Evolutionary conservation across 2,888 invertebrate genomes (phyloP).

Genomic region (Apotomis betuletana): DNA sequence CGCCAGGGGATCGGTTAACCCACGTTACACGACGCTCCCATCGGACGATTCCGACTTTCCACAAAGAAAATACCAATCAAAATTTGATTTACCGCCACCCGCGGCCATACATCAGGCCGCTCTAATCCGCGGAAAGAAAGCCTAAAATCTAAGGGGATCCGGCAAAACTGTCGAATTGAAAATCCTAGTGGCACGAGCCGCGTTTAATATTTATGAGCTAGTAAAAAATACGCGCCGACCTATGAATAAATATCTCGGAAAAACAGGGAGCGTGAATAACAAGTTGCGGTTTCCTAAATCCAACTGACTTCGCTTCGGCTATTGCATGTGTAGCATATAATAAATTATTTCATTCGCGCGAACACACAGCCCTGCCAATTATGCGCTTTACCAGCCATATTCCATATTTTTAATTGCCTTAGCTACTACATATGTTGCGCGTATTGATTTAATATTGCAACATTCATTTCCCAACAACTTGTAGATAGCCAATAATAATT

Average conservation of each 20-base stretch:
- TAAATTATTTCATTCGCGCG: constrained; percentile 7
- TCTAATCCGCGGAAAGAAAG: constrained; percentile 78
- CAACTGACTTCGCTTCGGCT: constrained; percentile 7
- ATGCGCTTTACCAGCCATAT: constrained; percentile 10
- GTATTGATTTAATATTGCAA: constrained; percentile 23
- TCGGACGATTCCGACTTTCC: constrained; percentile 75
- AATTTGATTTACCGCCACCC: constrained; percentile 84
- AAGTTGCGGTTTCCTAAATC: constrained; percentile 26
- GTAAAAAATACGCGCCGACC: constrained; percentile 69
- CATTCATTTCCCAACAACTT: constrained; percentile 31
- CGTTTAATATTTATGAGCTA: constrained; percentile 78
- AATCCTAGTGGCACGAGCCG: constrained; percentile 70
- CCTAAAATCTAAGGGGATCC: constrained; percentile 79
- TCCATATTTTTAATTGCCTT: constrained; percentile 30
- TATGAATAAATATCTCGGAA: constrained; percentile 68
- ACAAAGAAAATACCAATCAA: constrained; percentile 84
- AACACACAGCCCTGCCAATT: constrained; percentile 1
- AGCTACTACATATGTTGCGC: constrained; percentile 2
- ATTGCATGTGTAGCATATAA: constrained; percentile 1
- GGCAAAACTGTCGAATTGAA: constrained; percentile 75
- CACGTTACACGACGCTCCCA: constrained; percentile 73
- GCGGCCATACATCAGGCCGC: constrained; percentile 79
- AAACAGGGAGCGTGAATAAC: constrained; percentile 47
- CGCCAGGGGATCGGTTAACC: constrained; percentile 80
- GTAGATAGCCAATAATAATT: constrained; percentile 6